Base-by-base conservation (phyloP, 2,888 invertebrate species). In the Aphrophora alni region DNA sequence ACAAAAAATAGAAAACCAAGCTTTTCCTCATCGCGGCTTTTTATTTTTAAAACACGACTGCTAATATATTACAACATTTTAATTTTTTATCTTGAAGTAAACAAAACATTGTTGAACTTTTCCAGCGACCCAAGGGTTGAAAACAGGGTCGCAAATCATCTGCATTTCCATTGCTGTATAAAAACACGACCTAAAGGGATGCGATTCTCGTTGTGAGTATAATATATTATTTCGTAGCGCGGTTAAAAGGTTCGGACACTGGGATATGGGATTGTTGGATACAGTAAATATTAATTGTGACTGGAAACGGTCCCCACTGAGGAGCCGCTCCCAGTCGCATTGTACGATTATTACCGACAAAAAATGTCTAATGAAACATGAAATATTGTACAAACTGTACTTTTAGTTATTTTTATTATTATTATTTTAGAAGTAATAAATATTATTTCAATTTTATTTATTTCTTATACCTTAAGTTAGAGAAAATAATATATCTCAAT, bases 201-300 rank as follows among this genome's bases (percentile, higher is more conserved):
- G 59, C 59, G 21, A 44, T 4, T 10, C 33, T 33, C 33, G 33
- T 33, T 33, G 33, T 33, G 10, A 10, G 14, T 14, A 21, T 59
- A 59, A 59, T 59, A 59, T 59, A 59, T 59, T 59, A 21, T 59
- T n/a, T 59, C 21, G n/a, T 59, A 21, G 59, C 21, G 59, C 59
- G 59, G 59, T 59, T 59, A 59, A 59, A 59, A 59, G 59, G 59
- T 59, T 21, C 59, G 59, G 59, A 59, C 59, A 59, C 21, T 14
- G 59, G 59, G 59, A 59, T 59, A 21, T 59, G 12, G 21, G 59
- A 59, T 59, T 59, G 59, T 59, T 59, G 59, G 59, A n/a, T 59
- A 59, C 59, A 59, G 59, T 59, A 59, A 59, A 59, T 59, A 59
- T 59, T 59, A 59, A 59, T 59, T 59, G 59, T 59, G 59, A 14